Percentiles rank a stretch among this genome's conserved stretches.
Conservation (phyloP, 2,797 vertebrate species). For the Notamacropus eugenii region DNA sequence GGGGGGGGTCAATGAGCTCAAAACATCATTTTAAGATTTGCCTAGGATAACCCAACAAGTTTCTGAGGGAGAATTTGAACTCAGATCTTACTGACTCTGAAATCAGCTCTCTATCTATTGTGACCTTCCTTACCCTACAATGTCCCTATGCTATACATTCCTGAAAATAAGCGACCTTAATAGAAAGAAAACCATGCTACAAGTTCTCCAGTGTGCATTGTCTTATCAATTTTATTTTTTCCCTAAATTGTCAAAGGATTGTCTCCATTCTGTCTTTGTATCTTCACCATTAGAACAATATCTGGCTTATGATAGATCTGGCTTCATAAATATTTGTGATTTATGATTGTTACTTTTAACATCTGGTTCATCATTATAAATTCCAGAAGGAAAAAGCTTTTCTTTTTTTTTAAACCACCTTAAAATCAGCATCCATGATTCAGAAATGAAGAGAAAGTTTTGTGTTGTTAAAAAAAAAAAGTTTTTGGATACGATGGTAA, state of each 20-base stretch:
- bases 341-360: slow-evolving; percentile 36
- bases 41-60: neutral
- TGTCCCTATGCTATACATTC: slow-evolving; percentile 14
- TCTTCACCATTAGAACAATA: neutral
- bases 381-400: neutral
- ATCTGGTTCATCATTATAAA: slow-evolving; percentile 71
- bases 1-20: neutral
- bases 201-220: slow-evolving; percentile 51
- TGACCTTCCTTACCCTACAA: neutral
- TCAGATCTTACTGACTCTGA: neutral
- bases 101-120: neutral
- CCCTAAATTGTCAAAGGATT: neutral
- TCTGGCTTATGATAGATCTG: neutral
- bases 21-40: neutral
- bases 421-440: neutral
- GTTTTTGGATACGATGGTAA: neutral
- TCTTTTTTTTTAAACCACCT: neutral
- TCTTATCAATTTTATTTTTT: slow-evolving; percentile 57
- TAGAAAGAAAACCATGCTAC: slow-evolving; percentile 63
- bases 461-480: neutral
- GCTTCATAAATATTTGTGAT: neutral
- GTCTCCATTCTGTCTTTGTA: neutral
- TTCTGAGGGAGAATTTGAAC: neutral
- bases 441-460: neutral
- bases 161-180: slow-evolving; percentile 37